Conservation (phyloP, 2,888 invertebrate genomes). For the Gnatocerus cornutus region DNA sequence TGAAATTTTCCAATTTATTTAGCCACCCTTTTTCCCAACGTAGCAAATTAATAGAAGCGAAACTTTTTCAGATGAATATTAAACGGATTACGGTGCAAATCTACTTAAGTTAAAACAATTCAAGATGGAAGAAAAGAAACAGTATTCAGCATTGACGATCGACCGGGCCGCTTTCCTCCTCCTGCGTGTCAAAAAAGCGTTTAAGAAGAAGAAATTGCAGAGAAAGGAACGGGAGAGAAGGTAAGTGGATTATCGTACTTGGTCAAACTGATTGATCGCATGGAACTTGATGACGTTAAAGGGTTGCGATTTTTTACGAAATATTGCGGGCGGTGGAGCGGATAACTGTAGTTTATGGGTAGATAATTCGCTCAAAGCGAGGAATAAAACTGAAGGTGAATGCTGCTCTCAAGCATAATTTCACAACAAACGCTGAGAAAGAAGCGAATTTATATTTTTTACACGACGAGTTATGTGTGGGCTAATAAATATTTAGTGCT, state of each 20-base stretch:
- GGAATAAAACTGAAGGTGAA: too few species aligned
- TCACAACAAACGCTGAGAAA: too few species aligned
- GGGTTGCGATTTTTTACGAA: too few species aligned
- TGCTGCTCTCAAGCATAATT: too few species aligned
- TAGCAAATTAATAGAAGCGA: constrained; percentile 14
- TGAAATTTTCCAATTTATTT: constrained; percentile 23
- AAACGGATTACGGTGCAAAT: constrained; percentile 35
- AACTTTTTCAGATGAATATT: constrained; percentile 33
- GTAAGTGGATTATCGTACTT: constrained; percentile 74
- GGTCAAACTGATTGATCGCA: not conserved
- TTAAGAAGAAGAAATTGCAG: constrained; percentile 91
- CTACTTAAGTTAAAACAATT: constrained; percentile 17
- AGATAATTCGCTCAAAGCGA: too few species aligned
- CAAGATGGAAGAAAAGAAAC: constrained; percentile 73
- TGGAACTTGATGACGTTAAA: not conserved
- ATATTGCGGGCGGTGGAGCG: too few species aligned
- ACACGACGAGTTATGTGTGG: too few species aligned
- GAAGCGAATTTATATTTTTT: too few species aligned
- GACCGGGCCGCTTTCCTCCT: constrained; percentile 92
- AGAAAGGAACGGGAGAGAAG: constrained; percentile 90
- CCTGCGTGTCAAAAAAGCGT: constrained; percentile 89
- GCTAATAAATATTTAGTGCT: too few species aligned
- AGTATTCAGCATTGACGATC: constrained; percentile 83
- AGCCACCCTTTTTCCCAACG: not conserved
- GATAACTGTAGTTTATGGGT: too few species aligned